Base-by-base conservation (phyloP, 2,797 vertebrate genomes). In the Streptopelia turtur region DNA sequence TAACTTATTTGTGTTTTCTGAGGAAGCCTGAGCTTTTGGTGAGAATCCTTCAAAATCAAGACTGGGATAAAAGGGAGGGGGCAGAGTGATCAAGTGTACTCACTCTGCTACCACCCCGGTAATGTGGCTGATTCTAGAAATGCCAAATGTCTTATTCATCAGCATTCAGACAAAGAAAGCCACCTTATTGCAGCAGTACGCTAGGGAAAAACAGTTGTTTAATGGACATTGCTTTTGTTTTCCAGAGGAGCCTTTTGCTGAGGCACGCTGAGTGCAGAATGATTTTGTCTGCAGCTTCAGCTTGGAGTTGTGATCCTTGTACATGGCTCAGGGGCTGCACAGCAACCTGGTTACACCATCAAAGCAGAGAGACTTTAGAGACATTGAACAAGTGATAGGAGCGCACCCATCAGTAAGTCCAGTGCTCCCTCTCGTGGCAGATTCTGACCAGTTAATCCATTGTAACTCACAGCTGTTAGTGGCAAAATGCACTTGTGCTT, bases 351-450 rank as follows among this genome's bases (percentile, higher is more conserved):
- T 49, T 66, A 6, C 12, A 25, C 8, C 14, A 17, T 16, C 5
- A 21, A 33, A n/a, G 56, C 55, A 41, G n/a, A 82, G 64, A 71
- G 10, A 30, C 37, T 43, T 43, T 20, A 45, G 43, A 45, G 18
- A 45, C 7, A 12, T 60, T 68, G 63, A 75, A 35, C 5, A 60
- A 52, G 57, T 18, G 20, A 15, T 64, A 64, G 53, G 47, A 79
- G 8, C 13, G 49, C 25, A 27, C 57, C 64, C 68, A 95, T 93
- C 82, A 64, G 88, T 74, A 92, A 91, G 94, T 81, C 84, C 75
- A 64, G 79, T 79, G 57, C 96, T 94, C 98, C 97, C 97, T 96
- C 98, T 97, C 49, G 97, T 98, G 98, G 97, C 91, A 45, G 53
- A 61, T 45, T 93, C 28, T 53, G 16, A 33, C 45, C 68, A 63